Base-by-base conservation (phyloP, 2,113 vertebrate genomes). In the Pleuronectes platessa region DNA sequence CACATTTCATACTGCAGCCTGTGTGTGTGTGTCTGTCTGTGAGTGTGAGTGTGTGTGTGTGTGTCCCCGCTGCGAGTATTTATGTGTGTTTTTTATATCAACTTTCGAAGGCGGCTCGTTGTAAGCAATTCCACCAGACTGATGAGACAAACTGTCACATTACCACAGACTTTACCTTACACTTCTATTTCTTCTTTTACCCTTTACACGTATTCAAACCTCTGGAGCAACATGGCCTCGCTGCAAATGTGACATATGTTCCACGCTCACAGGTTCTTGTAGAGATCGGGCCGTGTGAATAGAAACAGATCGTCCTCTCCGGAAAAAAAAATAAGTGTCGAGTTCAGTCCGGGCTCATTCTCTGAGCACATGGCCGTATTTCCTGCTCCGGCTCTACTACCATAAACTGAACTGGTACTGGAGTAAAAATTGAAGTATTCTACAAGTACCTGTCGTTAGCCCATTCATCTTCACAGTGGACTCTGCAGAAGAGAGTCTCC, bases 101-200 rank as follows among this genome's bases (percentile, higher is more conserved):
- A 60, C 79, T 78, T 75, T 61, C 26, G 40, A 42, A 31, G 40
- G 40, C 55, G 61, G 71, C 63, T 75, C 26, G 14, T 71, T 82
- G 63, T 70, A 31, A 71, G 78, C 82, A 76, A 67, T 77, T 83
- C 47, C 27, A 23, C 63, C 82, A 73, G 47, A 63, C 69, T 68
- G 76, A 76, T 49, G 77, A 76, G 61, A 85, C 82, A 81, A 73
- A 82, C 78, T 76, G 82, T 70, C 82, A 84, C 76, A 60, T 82
- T 74, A 71, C 53, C 37, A 40, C 40, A 65, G 26, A 75, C 70
- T 61, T 60, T 35, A 45, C n/a, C 53, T 27, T 40, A 10, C 37
- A 12, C 37, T 40, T 0, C 8, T 3, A 0, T 0, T 7, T 14
- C 26, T 17, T 58, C 10, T 20, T 18, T 21, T 1, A 0, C 47